Conservation (phyloP, 2,113 vertebrate genomes). For the Bos javanicus region DNA sequence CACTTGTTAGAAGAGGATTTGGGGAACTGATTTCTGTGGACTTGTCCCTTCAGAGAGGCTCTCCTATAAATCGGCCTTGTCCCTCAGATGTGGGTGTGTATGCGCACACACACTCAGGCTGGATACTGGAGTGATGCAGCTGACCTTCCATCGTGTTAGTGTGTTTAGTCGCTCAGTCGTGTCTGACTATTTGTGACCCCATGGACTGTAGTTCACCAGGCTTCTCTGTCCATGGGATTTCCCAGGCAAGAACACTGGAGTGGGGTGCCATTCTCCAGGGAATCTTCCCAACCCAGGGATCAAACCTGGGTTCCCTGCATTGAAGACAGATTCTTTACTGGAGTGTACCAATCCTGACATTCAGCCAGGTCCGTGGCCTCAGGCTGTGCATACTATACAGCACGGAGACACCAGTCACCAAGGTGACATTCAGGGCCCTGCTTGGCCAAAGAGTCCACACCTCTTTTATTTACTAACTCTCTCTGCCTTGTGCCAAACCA, state of each 20-base stretch:
- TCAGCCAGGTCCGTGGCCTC: not conserved
- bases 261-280: not conserved
- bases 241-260: not conserved
- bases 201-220: not conserved
- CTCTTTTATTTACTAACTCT: constrained; percentile 46
- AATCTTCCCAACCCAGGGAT: not conserved
- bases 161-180: not conserved
- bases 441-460: not conserved
- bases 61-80: not conserved
- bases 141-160: not conserved
- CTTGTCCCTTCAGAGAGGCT: not conserved
- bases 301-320: not conserved
- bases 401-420: not conserved
- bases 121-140: too few species aligned
- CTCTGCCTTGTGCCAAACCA: constrained; percentile 49
- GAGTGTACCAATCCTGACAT: not conserved
- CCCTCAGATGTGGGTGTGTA: not conserved
- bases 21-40: not conserved
- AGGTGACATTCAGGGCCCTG: constrained; percentile 26
- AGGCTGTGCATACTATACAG: not conserved
- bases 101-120: not conserved
- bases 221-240: not conserved
- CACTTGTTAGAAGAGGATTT: not conserved
- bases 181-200: not conserved
- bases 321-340: not conserved